Evolutionary conservation across 2,113 vertebrate genomes (phyloP), one percentile per base, ranked within the genome.

Genomic region (Climacteris rufus): DNA sequence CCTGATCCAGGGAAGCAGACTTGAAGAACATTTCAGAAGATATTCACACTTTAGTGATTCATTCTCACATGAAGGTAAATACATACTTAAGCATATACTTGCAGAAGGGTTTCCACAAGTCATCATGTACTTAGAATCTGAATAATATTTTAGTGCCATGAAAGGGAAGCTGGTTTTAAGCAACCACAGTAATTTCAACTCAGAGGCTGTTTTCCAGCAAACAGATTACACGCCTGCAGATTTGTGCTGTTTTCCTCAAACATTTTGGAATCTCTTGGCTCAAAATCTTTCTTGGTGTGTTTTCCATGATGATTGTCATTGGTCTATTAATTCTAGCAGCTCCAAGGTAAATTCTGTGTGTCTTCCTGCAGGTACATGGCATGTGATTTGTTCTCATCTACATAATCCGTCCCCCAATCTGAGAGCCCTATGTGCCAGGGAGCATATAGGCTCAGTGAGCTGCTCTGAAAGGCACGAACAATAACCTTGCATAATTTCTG

Each of bases 341-440:
- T 94, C 82, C 72, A 70, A 92, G 87, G 92, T 68, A 93, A 94
- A 94, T 87, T 79, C 84, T 93, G 79, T 88, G 21, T 18, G 42
- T 71, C 53, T 95, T 93, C 74, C 81, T 79, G 80, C 61, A 83
- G 89, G 70, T 94, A 65, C 68, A 44, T 0, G 1, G 68, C 82
- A 42, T 93, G 33, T 90, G 72, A 87, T 83, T 94, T 95, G 82
- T 90, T 83, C 86, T 95, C 80, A 96, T 96, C 91, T 97, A 42
- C 72, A 87, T 94, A 97, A 96, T 87, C 96, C 92, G 89, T 95
- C 65, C 68, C 37, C 40, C 3, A 15, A 2, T 66, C 45, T 45
- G 69, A 77, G 66, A 94, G 87, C 61, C 81, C 89, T 72, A 83
- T 65, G 85, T 90, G 69, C 50, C 81, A 77, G 61, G 50, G 72